Evolutionary conservation across 2,888 invertebrate genomes (phyloP).

Genomic region (Steromphala cineraria): DNA sequence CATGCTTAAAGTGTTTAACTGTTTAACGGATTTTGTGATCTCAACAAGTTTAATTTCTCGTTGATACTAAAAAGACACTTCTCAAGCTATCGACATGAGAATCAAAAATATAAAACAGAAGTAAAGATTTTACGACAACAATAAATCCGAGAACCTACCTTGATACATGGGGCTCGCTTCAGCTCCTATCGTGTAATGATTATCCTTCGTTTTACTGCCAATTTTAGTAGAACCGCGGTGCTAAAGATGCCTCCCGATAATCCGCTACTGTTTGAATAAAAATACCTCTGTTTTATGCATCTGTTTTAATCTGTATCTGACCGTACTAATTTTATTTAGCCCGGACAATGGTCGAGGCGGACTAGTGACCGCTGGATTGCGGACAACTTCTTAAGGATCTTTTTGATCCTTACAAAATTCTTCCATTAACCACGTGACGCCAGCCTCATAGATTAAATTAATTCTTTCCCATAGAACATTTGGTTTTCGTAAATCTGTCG

Average conservation of each 20-base stretch:
- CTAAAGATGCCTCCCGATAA: constrained; percentile 7
- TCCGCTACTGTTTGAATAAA: constrained; percentile 18
- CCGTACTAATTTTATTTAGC: constrained; percentile 19
- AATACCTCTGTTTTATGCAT: background rate
- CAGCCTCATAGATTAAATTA: constrained; percentile 19
- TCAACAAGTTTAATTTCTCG: background rate
- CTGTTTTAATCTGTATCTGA: constrained; percentile 7
- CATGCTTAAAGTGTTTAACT: too few species aligned
- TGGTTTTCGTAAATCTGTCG: constrained; percentile 24
- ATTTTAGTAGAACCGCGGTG: constrained; percentile 10
- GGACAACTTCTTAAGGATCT: constrained; percentile 3
- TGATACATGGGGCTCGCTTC: background rate
- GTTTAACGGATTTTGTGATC: too few species aligned
- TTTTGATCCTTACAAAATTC: constrained; percentile 29
- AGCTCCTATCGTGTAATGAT: background rate
- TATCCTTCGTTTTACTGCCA: constrained; percentile 9
- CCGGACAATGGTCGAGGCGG: background rate
- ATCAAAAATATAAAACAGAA: constrained; percentile 19
- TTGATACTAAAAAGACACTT: background rate
- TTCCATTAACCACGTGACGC: constrained; percentile 24
- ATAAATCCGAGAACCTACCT: background rate
- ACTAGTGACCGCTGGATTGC: background rate
- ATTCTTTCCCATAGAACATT: constrained; percentile 23
- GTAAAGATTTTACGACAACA: constrained; percentile 20
- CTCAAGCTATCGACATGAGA: background rate